Evolutionary conservation across 2,797 vertebrate genomes (phyloP), one percentile per base, ranked within the genome.

Genomic region (Sebastes hubbsi): DNA sequence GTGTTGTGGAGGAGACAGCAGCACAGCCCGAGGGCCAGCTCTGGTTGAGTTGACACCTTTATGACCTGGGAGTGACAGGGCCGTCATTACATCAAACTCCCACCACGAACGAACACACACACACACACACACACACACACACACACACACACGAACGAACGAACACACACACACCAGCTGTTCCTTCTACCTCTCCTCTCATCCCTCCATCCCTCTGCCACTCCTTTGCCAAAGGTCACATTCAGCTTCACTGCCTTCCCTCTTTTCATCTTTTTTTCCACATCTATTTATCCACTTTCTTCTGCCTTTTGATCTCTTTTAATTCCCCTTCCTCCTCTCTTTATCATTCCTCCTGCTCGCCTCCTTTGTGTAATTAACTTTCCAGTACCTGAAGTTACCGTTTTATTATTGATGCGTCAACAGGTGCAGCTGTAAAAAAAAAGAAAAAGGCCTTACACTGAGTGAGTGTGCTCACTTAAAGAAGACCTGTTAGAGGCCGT

Each of bases 1-100:
- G 30, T 58, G 8, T 49, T 42, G 65, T 25, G 59, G 7, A 49
- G 24, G 32, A 49, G 81, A 75, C 38, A 13, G 66, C 76, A 65
- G 65, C 71, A 72, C 79, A 83, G 87, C 87, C 81, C 0, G 10
- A 74, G 82, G 89, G 79, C 78, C 85, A 25, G 69, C 82, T 87
- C 82, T 83, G 81, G 68, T 92, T 84, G 59, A 90, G 89, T 77
- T 87, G 89, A 90, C 91, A 92, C 91, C 90, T 94, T 92, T 91
- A 91, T 89, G 92, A 92, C 92, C 90, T 55, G 68, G 77, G 88
- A 93, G 89, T 87, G 90, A 91, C 91, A 72, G 71, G 77, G 71
- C 86, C 60, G 78, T 91, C 91, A 91, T 92, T 91, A 89, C 90
- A 86, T 88, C 88, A 90, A 82, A 85, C 86, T 84, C 73, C 66